A percentile compares a stretch with the other conserved stretches of the same genome.
Evolutionary conservation across 2,888 invertebrate genomes (phyloP).

Genomic region (Pheosia tremula): DNA sequence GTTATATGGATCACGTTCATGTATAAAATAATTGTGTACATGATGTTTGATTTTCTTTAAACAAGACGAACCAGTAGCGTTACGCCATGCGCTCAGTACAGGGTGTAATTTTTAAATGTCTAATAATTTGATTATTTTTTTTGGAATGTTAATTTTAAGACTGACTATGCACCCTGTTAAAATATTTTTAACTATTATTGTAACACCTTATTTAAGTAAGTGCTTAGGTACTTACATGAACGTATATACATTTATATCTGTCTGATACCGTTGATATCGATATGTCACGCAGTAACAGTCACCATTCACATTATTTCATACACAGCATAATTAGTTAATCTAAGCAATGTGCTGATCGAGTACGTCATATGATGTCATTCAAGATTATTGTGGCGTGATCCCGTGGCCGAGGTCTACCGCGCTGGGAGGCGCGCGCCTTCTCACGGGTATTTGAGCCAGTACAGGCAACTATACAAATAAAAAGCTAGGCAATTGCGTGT

Average conservation of each 20-base stretch:
- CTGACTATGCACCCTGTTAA: too few relatives aligned
- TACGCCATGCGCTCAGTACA: too few relatives aligned
- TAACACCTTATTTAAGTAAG: not conserved
- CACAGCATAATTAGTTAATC: conserved; percentile 55
- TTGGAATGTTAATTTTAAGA: too few relatives aligned
- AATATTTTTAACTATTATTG: too few relatives aligned
- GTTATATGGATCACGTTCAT: too few relatives aligned
- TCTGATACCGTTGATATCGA: conserved; percentile 27
- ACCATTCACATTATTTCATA: conserved; percentile 45
- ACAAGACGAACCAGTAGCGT: too few relatives aligned
- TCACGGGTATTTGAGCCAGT: conserved; percentile 81
- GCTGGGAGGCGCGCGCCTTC: conserved; percentile 63
- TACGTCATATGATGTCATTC: conserved; percentile 61
- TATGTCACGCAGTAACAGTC: conserved; percentile 49
- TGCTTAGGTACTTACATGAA: not conserved
- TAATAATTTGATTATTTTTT: too few relatives aligned
- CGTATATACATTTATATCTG: not conserved
- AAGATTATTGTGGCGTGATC: conserved; percentile 63
- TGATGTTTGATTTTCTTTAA: too few relatives aligned
- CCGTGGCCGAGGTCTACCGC: conserved; percentile 33
- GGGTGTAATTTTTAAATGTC: too few relatives aligned
- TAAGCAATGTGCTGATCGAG: conserved; percentile 62
- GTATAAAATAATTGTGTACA: too few relatives aligned
- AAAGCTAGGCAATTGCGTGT: too few relatives aligned
- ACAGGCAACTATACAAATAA: conserved; percentile 77